Evolutionary conservation across 1,140 invertebrate species (phyloP).

Genomic region (Hormaphis cornu): DNA sequence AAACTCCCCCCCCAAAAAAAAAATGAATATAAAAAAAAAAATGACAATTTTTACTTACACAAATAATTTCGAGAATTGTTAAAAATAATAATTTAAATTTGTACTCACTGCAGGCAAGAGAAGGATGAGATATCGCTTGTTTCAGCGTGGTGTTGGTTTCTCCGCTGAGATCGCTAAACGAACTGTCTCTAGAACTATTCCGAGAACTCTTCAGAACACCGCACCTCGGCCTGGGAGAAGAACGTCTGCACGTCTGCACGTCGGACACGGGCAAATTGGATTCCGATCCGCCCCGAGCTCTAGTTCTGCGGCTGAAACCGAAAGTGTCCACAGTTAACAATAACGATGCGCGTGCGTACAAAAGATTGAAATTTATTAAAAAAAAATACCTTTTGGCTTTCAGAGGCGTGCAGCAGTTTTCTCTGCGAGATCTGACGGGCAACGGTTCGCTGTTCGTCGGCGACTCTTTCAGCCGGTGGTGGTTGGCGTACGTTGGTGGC

Average conservation of each 20-base stretch:
- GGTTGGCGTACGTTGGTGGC: not conserved
- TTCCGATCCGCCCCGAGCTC: constrained; percentile 22
- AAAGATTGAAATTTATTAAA: not conserved
- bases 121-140: constrained; percentile 21
- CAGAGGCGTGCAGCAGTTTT: not conserved
- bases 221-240: not conserved
- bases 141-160: constrained; percentile 5
- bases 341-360: too few species aligned
- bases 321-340: not conserved
- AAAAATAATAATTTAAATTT: not conserved
- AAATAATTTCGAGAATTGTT: not conserved
- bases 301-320: not conserved
- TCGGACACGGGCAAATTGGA: constrained; percentile 10
- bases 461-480: constrained; percentile 9
- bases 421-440: not conserved
- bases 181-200: constrained; percentile 24
- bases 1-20: too few species aligned
- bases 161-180: constrained; percentile 21
- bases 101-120: not conserved
- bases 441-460: constrained; percentile 19
- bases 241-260: not conserved
- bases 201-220: constrained; percentile 26
- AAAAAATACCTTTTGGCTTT: constrained; percentile 11
- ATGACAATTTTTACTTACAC: not conserved
- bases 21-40: too few species aligned